Evolutionary conservation across 2,797 vertebrate species (phyloP).

Genomic region (Staurois parvus): DNA sequence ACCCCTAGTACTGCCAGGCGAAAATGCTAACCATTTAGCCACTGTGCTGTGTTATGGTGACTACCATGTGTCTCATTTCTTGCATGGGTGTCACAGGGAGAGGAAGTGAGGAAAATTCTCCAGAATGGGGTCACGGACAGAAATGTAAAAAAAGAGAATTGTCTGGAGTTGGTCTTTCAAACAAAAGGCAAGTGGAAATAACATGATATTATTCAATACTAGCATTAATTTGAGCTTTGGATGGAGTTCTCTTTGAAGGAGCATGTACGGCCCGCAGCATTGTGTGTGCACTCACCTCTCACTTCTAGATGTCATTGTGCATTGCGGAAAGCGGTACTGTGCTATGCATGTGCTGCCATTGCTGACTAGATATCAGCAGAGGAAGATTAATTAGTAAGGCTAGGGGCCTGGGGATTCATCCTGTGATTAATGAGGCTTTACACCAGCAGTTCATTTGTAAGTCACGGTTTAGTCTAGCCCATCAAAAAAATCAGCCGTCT

Average conservation of each 20-base stretch:
- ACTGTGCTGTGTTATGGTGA: too few relatives aligned
- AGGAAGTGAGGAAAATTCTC: too few relatives aligned
- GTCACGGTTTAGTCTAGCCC: conserved; percentile 67
- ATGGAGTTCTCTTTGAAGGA: background rate
- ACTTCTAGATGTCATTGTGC: conserved; percentile 17
- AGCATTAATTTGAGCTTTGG: too few relatives aligned
- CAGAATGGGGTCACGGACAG: too few relatives aligned
- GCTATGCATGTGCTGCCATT: conserved; percentile 22
- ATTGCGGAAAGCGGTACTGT: conserved; percentile 12
- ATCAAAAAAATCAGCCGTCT: conserved; percentile 32
- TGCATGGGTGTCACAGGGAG: too few relatives aligned
- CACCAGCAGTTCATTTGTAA: conserved; percentile 65
- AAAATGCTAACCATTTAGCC: too few relatives aligned
- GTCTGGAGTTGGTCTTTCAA: too few relatives aligned
- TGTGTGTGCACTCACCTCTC: conserved; percentile 3
- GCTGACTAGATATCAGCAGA: conserved; percentile 66
- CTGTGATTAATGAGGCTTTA: conserved; percentile 76
- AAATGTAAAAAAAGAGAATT: too few relatives aligned
- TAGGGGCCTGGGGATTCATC: conserved; percentile 72
- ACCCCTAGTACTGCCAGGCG: too few relatives aligned
- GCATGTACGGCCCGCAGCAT: background rate
- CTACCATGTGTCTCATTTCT: too few relatives aligned
- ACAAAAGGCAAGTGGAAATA: too few relatives aligned
- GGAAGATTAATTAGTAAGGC: conserved; percentile 73
- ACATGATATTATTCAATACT: too few relatives aligned